phyloP scores from a whole-genome alignment of 2,888 invertebrate genomes.

The Deilephila elpenor region DNA sequence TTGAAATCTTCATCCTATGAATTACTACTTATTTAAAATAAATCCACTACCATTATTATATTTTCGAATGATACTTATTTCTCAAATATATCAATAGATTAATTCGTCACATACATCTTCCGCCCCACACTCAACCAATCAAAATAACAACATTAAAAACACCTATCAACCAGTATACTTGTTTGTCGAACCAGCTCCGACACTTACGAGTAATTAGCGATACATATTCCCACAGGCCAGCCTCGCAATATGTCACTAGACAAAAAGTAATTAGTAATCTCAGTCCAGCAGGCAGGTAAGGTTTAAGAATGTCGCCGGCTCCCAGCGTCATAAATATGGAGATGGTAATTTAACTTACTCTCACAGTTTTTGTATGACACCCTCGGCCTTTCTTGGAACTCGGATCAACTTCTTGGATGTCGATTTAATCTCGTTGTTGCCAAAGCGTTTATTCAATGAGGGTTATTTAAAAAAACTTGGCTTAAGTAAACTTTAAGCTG shows the following conservation, averaged over 20 bases:
- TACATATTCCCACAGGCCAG: slow-evolving; percentile 17
- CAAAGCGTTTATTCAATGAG: background rate
- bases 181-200: background rate
- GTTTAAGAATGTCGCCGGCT: slow-evolving; percentile 75
- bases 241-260: slow-evolving; percentile 22
- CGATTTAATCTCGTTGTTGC: slow-evolving; percentile 18
- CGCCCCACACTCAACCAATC: too few species aligned
- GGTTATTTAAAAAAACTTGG: background rate
- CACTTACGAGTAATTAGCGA: slow-evolving; percentile 8
- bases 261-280: slow-evolving; percentile 49
- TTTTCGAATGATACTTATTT: too few species aligned
- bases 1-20: too few species aligned
- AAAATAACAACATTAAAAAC: too few species aligned
- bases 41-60: too few species aligned
- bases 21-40: too few species aligned
- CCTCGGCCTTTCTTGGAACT: slow-evolving; percentile 38
- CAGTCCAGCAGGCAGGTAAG: slow-evolving; percentile 46
- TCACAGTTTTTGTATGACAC: slow-evolving; percentile 62
- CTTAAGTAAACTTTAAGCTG: background rate
- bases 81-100: too few species aligned
- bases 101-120: too few species aligned
- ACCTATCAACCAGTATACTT: background rate
- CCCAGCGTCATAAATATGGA: slow-evolving; percentile 77
- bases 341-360: slow-evolving; percentile 71
- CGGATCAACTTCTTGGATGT: slow-evolving; percentile 20